Evolutionary conservation across 2,888 invertebrate genomes (phyloP).

Genomic region (Eremobia ochroleuca): DNA sequence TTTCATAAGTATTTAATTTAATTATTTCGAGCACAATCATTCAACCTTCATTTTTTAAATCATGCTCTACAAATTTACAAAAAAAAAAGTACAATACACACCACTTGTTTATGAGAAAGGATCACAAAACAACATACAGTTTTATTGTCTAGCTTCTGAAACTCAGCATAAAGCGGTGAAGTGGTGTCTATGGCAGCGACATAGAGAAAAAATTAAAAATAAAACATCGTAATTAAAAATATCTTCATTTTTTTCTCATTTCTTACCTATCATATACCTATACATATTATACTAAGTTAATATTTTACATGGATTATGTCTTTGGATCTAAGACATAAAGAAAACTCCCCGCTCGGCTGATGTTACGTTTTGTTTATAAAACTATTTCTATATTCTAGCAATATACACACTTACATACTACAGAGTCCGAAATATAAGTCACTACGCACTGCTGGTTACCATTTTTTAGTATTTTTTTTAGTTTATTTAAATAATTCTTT

Average conservation of each 20-base stretch:
- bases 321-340: conserved; percentile 70
- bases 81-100: conserved; percentile 43
- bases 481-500: conserved; percentile 68
- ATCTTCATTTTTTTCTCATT: conserved; percentile 82
- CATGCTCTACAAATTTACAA: conserved; percentile 60
- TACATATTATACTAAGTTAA: conserved; percentile 76
- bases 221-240: conserved; percentile 83
- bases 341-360: conserved; percentile 55
- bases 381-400: conserved; percentile 80
- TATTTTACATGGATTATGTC: conserved; percentile 83
- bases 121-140: conserved; percentile 58
- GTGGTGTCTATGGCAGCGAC: conserved; percentile 82
- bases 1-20: conserved; percentile 49
- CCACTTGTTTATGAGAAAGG: conserved; percentile 53
- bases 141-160: conserved; percentile 69
- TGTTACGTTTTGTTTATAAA: conserved; percentile 74
- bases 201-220: conserved; percentile 66
- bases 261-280: conserved; percentile 79
- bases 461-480: conserved; percentile 50
- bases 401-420: conserved; percentile 83
- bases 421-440: conserved; percentile 78
- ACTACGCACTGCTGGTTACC: conserved; percentile 81
- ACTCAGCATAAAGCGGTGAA: conserved; percentile 64
- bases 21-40: conserved; percentile 58
- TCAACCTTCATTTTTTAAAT: conserved; percentile 25